Conservation (phyloP, 2,113 vertebrate species). For the Ailurus styani region DNA sequence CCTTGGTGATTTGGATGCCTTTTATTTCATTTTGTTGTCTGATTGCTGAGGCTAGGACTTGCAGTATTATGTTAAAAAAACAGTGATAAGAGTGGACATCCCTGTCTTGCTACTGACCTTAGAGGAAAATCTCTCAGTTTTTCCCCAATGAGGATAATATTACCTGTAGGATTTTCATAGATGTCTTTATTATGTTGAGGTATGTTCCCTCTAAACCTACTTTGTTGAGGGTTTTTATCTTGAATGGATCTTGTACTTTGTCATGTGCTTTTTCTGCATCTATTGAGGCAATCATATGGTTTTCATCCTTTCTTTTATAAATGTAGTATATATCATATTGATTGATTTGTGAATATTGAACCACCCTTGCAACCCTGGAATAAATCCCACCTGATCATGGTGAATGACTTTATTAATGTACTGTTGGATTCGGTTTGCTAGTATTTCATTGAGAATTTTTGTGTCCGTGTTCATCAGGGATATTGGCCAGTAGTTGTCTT, state of each 20-base stretch:
- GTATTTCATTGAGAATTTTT: too few relatives aligned
- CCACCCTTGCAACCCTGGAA: too few relatives aligned
- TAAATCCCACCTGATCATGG: too few relatives aligned
- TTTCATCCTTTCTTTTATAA: neutral
- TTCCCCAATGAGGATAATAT: too few relatives aligned
- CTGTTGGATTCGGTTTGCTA: too few relatives aligned
- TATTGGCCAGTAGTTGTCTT: too few relatives aligned
- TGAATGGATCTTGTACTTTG: neutral
- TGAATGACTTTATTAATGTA: too few relatives aligned
- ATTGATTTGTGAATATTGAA: neutral
- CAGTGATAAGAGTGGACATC: neutral
- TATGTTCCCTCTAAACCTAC: too few relatives aligned
- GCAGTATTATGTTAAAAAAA: neutral
- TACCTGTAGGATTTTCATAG: too few relatives aligned
- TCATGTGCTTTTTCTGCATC: neutral
- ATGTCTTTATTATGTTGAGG: too few relatives aligned
- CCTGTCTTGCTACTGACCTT: neutral
- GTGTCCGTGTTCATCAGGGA: too few relatives aligned
- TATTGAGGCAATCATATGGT: neutral
- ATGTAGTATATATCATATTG: neutral
- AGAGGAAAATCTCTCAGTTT: too few relatives aligned
- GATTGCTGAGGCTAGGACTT: neutral
- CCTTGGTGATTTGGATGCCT: neutral
- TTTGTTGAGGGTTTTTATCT: neutral
- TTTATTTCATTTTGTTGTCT: neutral